phyloP scores from a whole-genome alignment of 1,140 invertebrate genomes.

The Lasioglossum albipes region DNA sequence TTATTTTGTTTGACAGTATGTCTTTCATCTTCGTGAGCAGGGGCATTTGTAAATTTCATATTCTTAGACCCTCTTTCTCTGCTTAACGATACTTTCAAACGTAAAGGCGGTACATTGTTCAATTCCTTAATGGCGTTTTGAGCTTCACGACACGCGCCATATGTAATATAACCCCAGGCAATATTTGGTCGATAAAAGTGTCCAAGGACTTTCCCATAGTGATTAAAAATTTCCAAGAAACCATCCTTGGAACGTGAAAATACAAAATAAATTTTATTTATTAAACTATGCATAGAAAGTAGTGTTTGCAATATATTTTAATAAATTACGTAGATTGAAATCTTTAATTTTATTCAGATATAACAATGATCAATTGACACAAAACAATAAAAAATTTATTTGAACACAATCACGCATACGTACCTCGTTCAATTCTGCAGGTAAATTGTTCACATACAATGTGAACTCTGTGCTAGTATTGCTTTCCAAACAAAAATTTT shows the following conservation, averaged over 20 bases:
- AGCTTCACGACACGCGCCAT: slow-evolving; percentile 64
- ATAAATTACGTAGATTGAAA: neutral
- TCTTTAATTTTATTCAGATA: slow-evolving; percentile 22
- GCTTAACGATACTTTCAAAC: slow-evolving; percentile 63
- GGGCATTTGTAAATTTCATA: neutral
- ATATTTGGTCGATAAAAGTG: slow-evolving; percentile 52
- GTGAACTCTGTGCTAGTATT: slow-evolving; percentile 38
- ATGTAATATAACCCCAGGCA: slow-evolving; percentile 69
- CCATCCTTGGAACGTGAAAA: slow-evolving; percentile 61
- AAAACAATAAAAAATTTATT: neutral
- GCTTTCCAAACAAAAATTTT: neutral
- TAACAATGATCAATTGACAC: neutral
- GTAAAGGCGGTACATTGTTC: slow-evolving; percentile 60
- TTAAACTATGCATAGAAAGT: neutral
- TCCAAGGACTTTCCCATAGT: slow-evolving; percentile 64
- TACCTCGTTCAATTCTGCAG: slow-evolving; percentile 69
- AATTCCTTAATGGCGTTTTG: slow-evolving; percentile 66
- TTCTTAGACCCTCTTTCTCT: slow-evolving; percentile 23
- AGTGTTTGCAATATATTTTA: neutral
- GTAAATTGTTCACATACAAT: slow-evolving; percentile 65
- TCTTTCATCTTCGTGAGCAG: neutral
- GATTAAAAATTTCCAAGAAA: slow-evolving; percentile 65
- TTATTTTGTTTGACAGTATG: neutral
- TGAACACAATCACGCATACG: neutral
- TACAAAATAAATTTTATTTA: slow-evolving; percentile 3